Evolutionary conservation across 1,140 invertebrate genomes (phyloP).

Genomic region (Chironomus tepperi): DNA sequence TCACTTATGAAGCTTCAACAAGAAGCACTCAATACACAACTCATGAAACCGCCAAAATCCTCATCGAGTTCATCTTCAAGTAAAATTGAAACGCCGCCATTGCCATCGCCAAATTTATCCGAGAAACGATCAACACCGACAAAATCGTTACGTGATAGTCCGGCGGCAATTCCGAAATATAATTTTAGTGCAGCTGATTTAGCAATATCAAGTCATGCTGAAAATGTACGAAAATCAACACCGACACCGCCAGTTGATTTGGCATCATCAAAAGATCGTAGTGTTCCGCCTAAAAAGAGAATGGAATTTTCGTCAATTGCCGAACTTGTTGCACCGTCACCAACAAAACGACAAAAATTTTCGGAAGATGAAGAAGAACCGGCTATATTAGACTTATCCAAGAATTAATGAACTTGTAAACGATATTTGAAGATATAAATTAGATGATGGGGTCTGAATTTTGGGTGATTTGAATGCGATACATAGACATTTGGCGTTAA

Average conservation of each 20-base stretch:
- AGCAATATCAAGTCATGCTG: conserved; percentile 38
- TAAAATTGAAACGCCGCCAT: conserved; percentile 28
- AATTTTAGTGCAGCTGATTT: conserved; percentile 42
- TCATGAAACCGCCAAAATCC: conserved; percentile 41
- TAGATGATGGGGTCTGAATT: too few relatives aligned
- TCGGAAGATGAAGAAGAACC: conserved; percentile 15
- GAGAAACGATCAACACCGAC: conserved; percentile 36
- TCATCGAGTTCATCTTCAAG: conserved; percentile 33
- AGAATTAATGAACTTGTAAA: neutral
- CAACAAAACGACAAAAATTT: conserved; percentile 38
- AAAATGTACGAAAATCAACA: conserved; percentile 35
- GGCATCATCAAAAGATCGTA: conserved; percentile 32
- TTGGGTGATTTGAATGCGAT: too few relatives aligned
- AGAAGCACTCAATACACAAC: conserved; percentile 43
- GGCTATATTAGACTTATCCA: conserved; percentile 14
- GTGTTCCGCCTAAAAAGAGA: conserved; percentile 35
- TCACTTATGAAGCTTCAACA: conserved; percentile 44
- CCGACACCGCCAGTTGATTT: conserved; percentile 34
- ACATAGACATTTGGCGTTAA: too few relatives aligned
- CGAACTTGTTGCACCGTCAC: conserved; percentile 38
- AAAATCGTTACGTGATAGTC: conserved; percentile 31
- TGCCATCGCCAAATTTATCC: conserved; percentile 34
- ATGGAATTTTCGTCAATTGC: conserved; percentile 40
- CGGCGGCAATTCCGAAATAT: conserved; percentile 37
- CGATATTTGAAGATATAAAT: too few relatives aligned